phyloP scores from a whole-genome alignment of 1,140 invertebrate species.

The Cephus cinctus region DNA sequence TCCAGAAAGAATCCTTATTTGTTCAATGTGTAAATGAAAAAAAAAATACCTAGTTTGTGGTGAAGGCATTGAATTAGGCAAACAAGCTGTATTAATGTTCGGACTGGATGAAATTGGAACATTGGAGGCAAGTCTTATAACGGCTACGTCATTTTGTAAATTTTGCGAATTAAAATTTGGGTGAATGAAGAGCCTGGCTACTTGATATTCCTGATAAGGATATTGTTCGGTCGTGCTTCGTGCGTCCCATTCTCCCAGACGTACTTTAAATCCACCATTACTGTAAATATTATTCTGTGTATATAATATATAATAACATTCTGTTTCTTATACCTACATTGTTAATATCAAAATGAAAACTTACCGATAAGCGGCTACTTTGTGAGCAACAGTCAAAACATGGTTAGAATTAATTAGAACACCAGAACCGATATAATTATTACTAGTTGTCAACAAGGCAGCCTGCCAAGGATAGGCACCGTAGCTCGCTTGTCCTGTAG shows the following conservation, averaged over 20 bases:
- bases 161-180: conserved; percentile 65
- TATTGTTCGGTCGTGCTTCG: conserved; percentile 61
- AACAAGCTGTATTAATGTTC: conserved; percentile 72
- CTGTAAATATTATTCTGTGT: conserved; percentile 19
- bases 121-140: conserved; percentile 60
- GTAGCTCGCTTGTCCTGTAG: conserved; percentile 55
- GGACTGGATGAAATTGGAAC: conserved; percentile 61
- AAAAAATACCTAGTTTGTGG: conserved; percentile 58
- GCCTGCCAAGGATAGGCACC: conserved; percentile 61
- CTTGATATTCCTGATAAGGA: conserved; percentile 60
- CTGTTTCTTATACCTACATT: background rate
- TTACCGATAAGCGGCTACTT: conserved; percentile 63
- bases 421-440: conserved; percentile 68
- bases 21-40: conserved; percentile 7
- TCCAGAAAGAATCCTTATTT: background rate
- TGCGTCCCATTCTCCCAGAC: conserved; percentile 71
- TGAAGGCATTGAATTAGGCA: conserved; percentile 57
- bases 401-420: conserved; percentile 64
- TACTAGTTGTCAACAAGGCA: conserved; percentile 49
- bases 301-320: conserved; percentile 2
- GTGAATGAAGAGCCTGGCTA: conserved; percentile 62
- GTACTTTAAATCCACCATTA: conserved; percentile 57
- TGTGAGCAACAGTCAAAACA: conserved; percentile 70
- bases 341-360: conserved; percentile 27
- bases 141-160: conserved; percentile 69